Percentiles rank a stretch among this genome's conserved stretches.
phyloP scores from a whole-genome alignment of 2,888 invertebrate species.

The Chymomyza caudatula region DNA sequence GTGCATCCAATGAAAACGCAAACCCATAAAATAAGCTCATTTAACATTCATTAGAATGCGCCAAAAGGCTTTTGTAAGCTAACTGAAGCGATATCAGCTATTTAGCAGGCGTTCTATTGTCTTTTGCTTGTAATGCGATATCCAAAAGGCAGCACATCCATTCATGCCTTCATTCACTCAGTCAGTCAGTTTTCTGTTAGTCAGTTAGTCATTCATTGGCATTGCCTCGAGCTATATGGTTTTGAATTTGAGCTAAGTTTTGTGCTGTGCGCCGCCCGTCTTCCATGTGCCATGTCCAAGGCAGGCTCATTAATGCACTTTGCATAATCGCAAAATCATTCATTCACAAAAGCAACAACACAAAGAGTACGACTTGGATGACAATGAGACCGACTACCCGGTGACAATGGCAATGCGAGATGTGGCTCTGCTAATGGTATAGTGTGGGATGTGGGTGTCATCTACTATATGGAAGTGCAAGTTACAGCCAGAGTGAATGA shows the following conservation, averaged over 20 bases:
- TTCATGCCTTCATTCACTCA: constrained; percentile 10
- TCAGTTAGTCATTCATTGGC: constrained; percentile 34
- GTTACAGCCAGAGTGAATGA: constrained; percentile 38
- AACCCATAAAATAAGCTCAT: neutral
- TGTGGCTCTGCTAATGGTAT: constrained; percentile 7
- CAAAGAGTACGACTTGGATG: constrained; percentile 20
- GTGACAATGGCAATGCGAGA: constrained; percentile 9
- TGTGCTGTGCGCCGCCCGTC: constrained; percentile 8
- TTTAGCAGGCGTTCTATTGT: constrained; percentile 45
- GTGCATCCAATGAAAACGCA: neutral
- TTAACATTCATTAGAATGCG: neutral
- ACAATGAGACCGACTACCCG: constrained; percentile 6
- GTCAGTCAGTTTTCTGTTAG: neutral
- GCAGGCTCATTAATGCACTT: constrained; percentile 72
- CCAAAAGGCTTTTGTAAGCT: neutral
- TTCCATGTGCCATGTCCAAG: constrained; percentile 16
- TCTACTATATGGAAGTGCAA: constrained; percentile 25
- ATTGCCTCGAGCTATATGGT: constrained; percentile 22
- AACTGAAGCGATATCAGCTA: neutral
- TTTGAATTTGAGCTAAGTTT: constrained; percentile 35
- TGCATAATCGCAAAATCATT: constrained; percentile 73
- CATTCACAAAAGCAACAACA: constrained; percentile 56
- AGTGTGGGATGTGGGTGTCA: constrained; percentile 33
- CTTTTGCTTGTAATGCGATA: constrained; percentile 61
- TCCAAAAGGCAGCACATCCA: constrained; percentile 40